Evolutionary conservation across 1,140 invertebrate genomes (phyloP).

Genomic region (Panulirus ornatus): DNA sequence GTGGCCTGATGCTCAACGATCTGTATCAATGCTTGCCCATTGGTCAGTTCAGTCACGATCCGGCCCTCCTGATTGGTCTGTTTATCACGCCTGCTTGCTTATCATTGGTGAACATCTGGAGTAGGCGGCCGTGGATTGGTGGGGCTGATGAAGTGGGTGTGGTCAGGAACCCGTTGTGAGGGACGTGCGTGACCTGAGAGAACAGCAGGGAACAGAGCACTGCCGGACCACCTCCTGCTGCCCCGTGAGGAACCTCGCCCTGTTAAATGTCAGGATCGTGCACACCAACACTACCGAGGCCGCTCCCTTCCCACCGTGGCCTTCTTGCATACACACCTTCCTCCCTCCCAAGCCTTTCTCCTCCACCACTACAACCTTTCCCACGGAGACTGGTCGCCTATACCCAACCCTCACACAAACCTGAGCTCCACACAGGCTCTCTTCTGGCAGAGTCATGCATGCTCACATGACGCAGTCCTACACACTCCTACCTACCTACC

Average conservation of each 20-base stretch:
- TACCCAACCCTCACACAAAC: too few relatives aligned
- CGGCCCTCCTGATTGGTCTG: constrained; percentile 32
- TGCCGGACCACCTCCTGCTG: not conserved
- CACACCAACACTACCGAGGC: not conserved
- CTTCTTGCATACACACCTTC: not conserved
- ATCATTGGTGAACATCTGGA: constrained; percentile 52
- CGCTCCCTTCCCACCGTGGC: not conserved
- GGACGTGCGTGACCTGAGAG: not conserved
- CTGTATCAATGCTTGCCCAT: constrained; percentile 36
- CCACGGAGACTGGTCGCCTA: not conserved
- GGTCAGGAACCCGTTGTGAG: constrained; percentile 2
- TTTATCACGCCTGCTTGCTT: constrained; percentile 47
- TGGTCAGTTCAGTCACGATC: constrained; percentile 46
- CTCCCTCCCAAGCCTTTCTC: not conserved
- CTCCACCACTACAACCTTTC: not conserved
- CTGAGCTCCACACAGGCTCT: too few relatives aligned
- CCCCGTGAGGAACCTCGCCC: not conserved
- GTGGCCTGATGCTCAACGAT: not conserved
- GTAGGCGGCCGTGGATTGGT: constrained; percentile 31
- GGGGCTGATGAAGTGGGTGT: constrained; percentile 52
- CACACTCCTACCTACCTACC: too few relatives aligned
- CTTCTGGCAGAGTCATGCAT: too few relatives aligned
- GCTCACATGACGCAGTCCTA: too few relatives aligned
- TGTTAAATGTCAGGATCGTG: constrained; percentile 49
- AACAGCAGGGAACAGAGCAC: not conserved